Conservation (phyloP, 2,888 invertebrate genomes). For the Uloborus plumipes region DNA sequence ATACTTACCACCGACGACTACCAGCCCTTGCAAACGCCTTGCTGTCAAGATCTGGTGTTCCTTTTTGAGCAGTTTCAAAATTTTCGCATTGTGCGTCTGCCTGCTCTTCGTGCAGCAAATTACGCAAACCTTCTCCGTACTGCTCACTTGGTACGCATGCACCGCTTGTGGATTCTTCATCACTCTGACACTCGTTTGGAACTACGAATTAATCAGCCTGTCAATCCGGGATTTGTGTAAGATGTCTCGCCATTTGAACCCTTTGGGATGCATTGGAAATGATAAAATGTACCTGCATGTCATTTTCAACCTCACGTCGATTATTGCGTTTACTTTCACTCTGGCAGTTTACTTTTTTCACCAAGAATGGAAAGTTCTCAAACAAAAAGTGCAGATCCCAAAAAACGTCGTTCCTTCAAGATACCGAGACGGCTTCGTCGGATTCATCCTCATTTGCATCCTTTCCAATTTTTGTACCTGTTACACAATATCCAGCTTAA, state of each 20-base stretch:
- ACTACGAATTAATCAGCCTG: constrained; percentile 3
- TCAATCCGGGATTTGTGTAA: constrained; percentile 9
- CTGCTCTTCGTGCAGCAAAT: too few species aligned
- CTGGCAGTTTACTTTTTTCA: constrained; percentile 26
- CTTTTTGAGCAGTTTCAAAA: too few species aligned
- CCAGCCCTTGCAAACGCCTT: too few species aligned
- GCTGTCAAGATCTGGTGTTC: too few species aligned
- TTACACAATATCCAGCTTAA: background rate
- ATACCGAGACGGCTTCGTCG: background rate
- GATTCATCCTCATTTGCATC: constrained; percentile 11
- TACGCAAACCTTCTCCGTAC: background rate
- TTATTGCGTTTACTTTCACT: background rate
- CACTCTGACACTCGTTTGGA: background rate
- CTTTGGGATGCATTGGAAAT: constrained; percentile 3
- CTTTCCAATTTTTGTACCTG: constrained; percentile 11
- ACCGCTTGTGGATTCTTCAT: constrained; percentile 8
- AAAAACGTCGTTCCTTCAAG: background rate
- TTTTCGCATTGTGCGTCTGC: too few species aligned
- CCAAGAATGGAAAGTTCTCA: constrained; percentile 11
- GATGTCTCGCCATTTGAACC: background rate
- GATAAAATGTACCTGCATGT: background rate
- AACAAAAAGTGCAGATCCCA: background rate
- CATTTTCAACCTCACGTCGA: background rate
- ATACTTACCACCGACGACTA: too few species aligned
- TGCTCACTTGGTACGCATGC: constrained; percentile 6